A percentile compares a stretch with the other conserved stretches of the same genome.
phyloP scores from a whole-genome alignment of 2,113 vertebrate genomes.

The Chitala chitala region DNA sequence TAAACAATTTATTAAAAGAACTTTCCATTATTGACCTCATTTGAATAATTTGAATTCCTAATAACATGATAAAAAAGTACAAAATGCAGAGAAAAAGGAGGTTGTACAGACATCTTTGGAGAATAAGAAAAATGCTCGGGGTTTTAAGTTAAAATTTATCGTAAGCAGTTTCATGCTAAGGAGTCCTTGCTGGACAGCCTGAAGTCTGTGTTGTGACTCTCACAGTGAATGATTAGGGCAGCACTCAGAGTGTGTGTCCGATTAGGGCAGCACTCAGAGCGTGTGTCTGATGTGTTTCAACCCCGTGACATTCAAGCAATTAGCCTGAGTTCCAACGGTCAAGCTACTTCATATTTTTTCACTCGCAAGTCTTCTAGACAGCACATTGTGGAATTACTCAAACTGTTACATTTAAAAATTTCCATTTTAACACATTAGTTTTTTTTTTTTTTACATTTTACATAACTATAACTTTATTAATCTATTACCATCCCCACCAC shows the following conservation, averaged over 20 bases:
- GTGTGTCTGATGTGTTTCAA: neutral
- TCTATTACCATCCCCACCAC: slow-evolving; percentile 50
- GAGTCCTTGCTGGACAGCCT: too few species aligned
- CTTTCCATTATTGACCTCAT: slow-evolving; percentile 39
- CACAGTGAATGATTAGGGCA: too few species aligned
- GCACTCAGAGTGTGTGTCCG: too few species aligned
- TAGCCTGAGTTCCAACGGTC: neutral
- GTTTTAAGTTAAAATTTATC: too few species aligned
- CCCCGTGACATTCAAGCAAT: neutral
- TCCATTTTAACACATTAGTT: slow-evolving; percentile 11
- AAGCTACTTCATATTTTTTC: neutral
- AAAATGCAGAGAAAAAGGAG: slow-evolving; percentile 3
- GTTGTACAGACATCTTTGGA: neutral
- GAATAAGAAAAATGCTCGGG: neutral
- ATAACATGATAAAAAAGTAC: slow-evolving; percentile 55
- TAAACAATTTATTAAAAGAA: slow-evolving; percentile 13
- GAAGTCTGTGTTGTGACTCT: too few species aligned
- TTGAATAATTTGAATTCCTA: slow-evolving; percentile 84
- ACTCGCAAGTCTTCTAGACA: neutral
- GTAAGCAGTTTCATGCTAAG: too few species aligned
- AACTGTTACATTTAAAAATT: slow-evolving; percentile 3
- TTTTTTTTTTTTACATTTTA: neutral
- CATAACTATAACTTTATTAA: slow-evolving; percentile 42
- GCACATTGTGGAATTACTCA: neutral
- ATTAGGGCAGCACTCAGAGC: too few species aligned